Evolutionary conservation across 1,140 invertebrate species (phyloP), one percentile per base, ranked within the genome.

Genomic region (Drosophila sturtevanti): DNA sequence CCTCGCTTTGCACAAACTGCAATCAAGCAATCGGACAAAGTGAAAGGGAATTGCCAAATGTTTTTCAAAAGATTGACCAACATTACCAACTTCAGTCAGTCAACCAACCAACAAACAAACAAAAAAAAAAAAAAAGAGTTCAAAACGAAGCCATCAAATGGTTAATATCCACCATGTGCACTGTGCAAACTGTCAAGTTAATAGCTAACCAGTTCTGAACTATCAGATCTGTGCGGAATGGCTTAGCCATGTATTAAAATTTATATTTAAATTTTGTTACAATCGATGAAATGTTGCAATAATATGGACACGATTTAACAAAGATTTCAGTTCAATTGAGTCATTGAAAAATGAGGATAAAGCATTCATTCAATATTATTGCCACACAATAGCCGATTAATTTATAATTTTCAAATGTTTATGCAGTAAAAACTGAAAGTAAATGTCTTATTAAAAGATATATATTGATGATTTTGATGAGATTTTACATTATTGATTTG

Each of bases 31-130:
- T 86, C 82, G 62, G 67, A 69, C 71, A 81, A 81, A 81, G 82
- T 86, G 82, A 86, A 86, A 86, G 82, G 82, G 78, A 87, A 82
- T 86, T 86, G 82, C 82, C 84, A 82, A 86, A 87, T 89, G 38
- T 51, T 54, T 54, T 54, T 11, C 27, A 9, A 56, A 14, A 66
- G 79, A 79, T 86, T 86, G 82, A 81, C 84, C 82, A 86, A 86
- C 66, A 54, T 31, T 6, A 81, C 84, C 82, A 86, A 86, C 66
- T 60, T 31, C 6, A 31, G 27, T 31, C 6, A 31, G 7, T 6
- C 27, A 31, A 31, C 27, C 22, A 24, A 24, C 22, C 2, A 24
- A 24, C 2, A 24, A 2, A 24, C 2, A 6, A 67, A 67, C 55
- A 24, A 22, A 38, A 38, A 35, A 51, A 16, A 14, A 5, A 62